A percentile compares a stretch with the other conserved stretches of the same genome.
These are phyloP conservation scores for Aldrovandia affinis DNA, from an alignment of 2,797 vertebrate genomes.

Conservation along the genomic window DNA sequence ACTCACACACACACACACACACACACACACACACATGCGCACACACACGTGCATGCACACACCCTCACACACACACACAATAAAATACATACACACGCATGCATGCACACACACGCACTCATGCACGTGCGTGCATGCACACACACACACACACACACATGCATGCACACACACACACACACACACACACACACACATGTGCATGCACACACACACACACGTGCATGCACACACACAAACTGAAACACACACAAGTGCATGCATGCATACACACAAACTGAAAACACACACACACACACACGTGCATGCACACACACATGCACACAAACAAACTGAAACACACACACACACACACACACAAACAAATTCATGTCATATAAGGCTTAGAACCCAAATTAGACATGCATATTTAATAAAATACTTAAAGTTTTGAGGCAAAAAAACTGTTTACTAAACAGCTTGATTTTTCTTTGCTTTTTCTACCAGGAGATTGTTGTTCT, in stretches of 20 bases:
- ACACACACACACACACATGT: background rate
- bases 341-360: background rate
- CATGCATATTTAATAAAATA: conserved; percentile 68
- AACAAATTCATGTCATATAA: conserved; percentile 33
- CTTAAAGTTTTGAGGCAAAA: conserved; percentile 61
- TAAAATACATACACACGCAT: conserved; percentile 42
- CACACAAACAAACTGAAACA: conserved; percentile 44
- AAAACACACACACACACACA: conserved; percentile 16
- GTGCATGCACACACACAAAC: too few relatives aligned
- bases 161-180: conserved; percentile 2
- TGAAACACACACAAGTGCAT: too few relatives aligned
- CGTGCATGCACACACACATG: conserved; percentile 43
- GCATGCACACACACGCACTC: background rate
- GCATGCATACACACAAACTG: too few relatives aligned
- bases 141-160: background rate
- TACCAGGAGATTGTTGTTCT: conserved; percentile 66
- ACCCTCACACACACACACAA: conserved; percentile 45
- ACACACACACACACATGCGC: background rate
- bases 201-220: background rate
- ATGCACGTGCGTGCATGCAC: background rate
- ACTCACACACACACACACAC: background rate
- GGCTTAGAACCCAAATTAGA: conserved; percentile 44
- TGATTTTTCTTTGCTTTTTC: conserved; percentile 55
- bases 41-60: conserved; percentile 26
- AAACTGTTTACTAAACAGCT: conserved; percentile 66